Evolutionary conservation across 2,888 invertebrate species (phyloP), one percentile per base, ranked within the genome.

Genomic region (Apodemia mormo): DNA sequence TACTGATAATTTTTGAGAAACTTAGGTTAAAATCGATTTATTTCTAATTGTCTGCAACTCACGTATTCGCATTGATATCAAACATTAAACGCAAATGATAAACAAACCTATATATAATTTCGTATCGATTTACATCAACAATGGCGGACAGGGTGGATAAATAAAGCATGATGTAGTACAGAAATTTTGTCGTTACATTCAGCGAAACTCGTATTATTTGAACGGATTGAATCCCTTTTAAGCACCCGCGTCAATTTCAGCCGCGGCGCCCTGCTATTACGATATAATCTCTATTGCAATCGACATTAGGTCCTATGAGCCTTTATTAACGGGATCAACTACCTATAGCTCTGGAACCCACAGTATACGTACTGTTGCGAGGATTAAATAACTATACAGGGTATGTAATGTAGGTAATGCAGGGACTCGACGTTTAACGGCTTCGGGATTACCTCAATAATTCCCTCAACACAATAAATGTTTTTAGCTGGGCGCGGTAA

Each of bases 371-470:
- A 83, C 79, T 83, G 86, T 85, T 84, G 85, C 83, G 82, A 49
- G 92, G 90, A 92, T 92, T 92, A 91, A 90, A 86, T 87, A 89
- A 88, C 88, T 89, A 86, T 85, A 83, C 86, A 80, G 84, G 83
- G 85, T 89, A 87, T 90, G 89, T 91, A 87, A 88, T 87, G 89
- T 90, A 90, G 86, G 85, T 91, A 92, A 90, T 89, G 82, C 89
- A 85, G 87, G 91, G 90, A 89, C 89, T 86, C 88, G 85, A 85
- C 88, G 84, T 87, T 91, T 88, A 89, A 89, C 90, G 92, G 92
- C 91, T 92, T 92, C 91, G 76, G 92, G 92, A 91, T 92, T 92
- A 92, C 90, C 85, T 85, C 85, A 84, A 84, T 90, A 90, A 90
- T 88, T 81, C 90, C 87, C 83, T 85, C 82, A 84, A 87, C 89